phyloP scores from a whole-genome alignment of 2,888 invertebrate species.

The Anodontia alba region DNA sequence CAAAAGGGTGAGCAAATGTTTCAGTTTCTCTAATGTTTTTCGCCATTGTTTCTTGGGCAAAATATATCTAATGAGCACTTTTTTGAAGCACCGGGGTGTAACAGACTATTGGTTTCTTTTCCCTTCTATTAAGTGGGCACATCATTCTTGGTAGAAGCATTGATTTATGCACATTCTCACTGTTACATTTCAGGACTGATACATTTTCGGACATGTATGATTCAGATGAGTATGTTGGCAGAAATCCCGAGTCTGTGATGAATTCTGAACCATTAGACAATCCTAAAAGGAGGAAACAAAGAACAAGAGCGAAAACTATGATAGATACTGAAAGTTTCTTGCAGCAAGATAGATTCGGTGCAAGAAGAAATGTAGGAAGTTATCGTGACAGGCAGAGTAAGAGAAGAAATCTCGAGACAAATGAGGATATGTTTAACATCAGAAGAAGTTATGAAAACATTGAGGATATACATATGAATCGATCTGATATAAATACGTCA shows the following conservation, averaged over 20 bases:
- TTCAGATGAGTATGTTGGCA: conserved; percentile 27
- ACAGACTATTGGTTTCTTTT: too few relatives aligned
- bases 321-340: not conserved
- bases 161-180: too few relatives aligned
- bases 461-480: not conserved
- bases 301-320: not conserved
- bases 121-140: too few relatives aligned
- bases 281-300: not conserved
- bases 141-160: too few relatives aligned
- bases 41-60: too few relatives aligned
- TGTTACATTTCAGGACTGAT: conserved; percentile 56
- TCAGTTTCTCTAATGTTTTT: too few relatives aligned
- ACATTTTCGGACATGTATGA: conserved; percentile 60
- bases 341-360: not conserved
- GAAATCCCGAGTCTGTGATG: conserved; percentile 46
- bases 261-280: not conserved
- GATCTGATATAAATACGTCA: not conserved
- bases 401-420: conserved; percentile 3
- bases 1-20: too few relatives aligned
- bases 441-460: not conserved
- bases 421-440: conserved; percentile 1
- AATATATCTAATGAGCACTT: too few relatives aligned
- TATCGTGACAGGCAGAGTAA: not conserved
- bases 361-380: not conserved
- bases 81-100: too few relatives aligned